A percentile compares a stretch with the other conserved stretches of the same genome.
These are phyloP conservation scores for Drosophila kanapiae DNA, from an alignment of 1,140 invertebrate species.

Conservation along the genomic window DNA sequence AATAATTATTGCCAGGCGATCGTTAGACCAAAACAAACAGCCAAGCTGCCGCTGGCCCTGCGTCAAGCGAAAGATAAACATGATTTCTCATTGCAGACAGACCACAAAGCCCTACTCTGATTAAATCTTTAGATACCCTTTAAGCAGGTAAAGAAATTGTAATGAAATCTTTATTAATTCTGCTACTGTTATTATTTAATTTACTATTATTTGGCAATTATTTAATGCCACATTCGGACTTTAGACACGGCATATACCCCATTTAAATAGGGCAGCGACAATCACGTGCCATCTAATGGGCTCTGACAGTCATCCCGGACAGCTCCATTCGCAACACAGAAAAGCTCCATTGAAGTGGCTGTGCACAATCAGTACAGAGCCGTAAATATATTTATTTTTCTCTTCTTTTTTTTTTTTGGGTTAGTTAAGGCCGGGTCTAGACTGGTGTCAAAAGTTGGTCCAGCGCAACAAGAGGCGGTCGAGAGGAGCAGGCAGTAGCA, in stretches of 20 bases:
- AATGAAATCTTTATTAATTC: background rate
- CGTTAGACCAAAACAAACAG: conserved; percentile 38
- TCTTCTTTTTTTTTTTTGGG: background rate
- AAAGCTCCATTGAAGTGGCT: conserved; percentile 8
- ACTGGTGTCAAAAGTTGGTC: conserved; percentile 54
- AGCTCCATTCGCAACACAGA: conserved; percentile 20
- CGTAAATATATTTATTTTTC: conserved; percentile 3
- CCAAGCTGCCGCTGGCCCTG: background rate
- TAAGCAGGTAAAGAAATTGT: no score
- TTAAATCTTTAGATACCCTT: background rate
- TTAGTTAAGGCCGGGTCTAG: conserved; percentile 1
- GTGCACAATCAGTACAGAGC: conserved; percentile 2
- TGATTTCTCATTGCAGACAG: background rate
- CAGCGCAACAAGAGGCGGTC: conserved; percentile 22
- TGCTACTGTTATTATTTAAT: background rate
- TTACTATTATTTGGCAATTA: no score
- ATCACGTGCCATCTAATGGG: conserved; percentile 12
- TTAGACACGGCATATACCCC: background rate
- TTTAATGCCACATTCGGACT: no score
- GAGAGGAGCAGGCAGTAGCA: no score
- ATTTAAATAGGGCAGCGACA: background rate
- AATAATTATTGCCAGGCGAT: conserved; percentile 22
- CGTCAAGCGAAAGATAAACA: conserved; percentile 36
- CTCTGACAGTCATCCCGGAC: background rate
- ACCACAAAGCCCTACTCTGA: background rate